These are phyloP conservation scores for Solenopsis fugax DNA, from an alignment of 1,140 invertebrate genomes.

Conservation along the genomic window DNA sequence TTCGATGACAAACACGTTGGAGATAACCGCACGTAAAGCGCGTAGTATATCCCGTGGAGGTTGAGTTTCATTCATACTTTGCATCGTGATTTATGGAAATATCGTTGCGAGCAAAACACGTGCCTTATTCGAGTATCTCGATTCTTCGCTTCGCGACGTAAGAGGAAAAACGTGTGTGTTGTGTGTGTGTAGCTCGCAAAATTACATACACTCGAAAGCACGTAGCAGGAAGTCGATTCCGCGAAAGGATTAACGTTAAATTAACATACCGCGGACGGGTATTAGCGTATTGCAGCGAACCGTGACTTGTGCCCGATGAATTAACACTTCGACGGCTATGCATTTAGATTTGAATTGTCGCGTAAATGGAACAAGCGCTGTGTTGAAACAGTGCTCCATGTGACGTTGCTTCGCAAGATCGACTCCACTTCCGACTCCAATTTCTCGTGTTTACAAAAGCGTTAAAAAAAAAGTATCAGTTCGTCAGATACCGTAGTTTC, in stretches of 20 bases:
- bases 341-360: not conserved
- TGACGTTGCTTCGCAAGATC: not conserved
- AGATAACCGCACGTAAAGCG: not conserved
- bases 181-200: not conserved
- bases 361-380: not conserved
- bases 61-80: slow-evolving; percentile 9
- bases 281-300: not conserved
- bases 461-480: not conserved
- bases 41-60: not conserved
- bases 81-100: slow-evolving; percentile 20
- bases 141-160: not conserved
- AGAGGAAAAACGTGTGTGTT: not conserved
- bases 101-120: not conserved
- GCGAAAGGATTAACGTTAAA: slow-evolving; percentile 14
- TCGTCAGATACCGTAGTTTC: not conserved
- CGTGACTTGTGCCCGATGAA: not conserved
- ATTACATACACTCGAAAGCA: not conserved
- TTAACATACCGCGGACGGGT: slow-evolving; percentile 3
- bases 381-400: not conserved
- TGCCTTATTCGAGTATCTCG: not conserved
- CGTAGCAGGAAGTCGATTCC: not conserved
- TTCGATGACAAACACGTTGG: not conserved
- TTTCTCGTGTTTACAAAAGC: not conserved
- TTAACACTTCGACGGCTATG: not conserved
- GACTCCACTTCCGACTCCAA: not conserved